These are phyloP conservation scores for Aegithalos caudatus DNA, from an alignment of 2,113 vertebrate species.

Conservation along the genomic window DNA sequence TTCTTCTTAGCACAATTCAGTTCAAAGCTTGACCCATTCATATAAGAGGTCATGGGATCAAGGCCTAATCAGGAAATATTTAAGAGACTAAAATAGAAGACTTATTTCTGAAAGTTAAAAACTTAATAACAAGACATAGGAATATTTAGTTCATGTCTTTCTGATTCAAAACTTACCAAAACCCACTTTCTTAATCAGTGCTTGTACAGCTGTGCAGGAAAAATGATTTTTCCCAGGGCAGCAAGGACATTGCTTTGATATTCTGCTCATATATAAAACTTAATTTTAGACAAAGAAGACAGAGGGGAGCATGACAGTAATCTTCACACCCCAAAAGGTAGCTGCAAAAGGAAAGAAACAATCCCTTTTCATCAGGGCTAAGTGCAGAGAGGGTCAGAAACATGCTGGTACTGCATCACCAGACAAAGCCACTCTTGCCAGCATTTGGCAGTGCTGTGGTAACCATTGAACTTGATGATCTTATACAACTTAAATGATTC, in stretches of 20 bases:
- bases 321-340: neutral
- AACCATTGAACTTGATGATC: neutral
- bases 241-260: neutral
- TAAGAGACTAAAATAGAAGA: neutral
- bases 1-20: neutral
- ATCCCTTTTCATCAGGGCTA: neutral
- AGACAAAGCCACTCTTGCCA: rapidly evolving
- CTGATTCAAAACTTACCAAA: neutral
- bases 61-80: neutral
- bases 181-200: neutral
- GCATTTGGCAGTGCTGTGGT: neutral
- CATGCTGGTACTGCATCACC: neutral
- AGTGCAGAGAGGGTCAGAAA: neutral
- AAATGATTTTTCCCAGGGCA: neutral
- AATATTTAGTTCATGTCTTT: neutral
- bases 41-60: neutral
- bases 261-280: neutral
- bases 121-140: neutral
- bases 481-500: neutral
- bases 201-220: neutral
- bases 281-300: neutral
- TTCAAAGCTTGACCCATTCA: neutral
- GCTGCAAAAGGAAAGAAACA: neutral
- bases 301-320: neutral
- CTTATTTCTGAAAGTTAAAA: neutral